Percentiles rank a stretch among this genome's conserved stretches.
These are phyloP conservation scores for Atta colombica DNA, from an alignment of 1,140 invertebrate genomes.

Conservation along the genomic window DNA sequence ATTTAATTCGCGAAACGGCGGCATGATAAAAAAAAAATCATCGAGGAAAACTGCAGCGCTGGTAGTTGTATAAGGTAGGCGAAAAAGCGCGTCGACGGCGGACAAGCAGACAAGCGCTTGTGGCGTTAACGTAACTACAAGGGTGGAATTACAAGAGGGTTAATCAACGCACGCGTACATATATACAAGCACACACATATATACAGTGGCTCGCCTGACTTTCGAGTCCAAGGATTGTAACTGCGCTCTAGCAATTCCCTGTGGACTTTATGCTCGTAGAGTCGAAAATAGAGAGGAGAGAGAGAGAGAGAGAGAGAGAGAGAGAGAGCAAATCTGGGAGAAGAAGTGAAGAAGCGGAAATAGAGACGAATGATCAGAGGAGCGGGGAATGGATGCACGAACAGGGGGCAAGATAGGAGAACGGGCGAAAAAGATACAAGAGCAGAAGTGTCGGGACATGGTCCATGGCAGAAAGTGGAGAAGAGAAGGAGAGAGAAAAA, in stretches of 20 bases:
- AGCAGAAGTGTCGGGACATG: conserved; percentile 40
- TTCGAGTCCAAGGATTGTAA: conserved; percentile 68
- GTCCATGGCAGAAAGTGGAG: neutral
- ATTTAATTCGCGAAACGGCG: conserved; percentile 40
- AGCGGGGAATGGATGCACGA: neutral
- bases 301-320: conserved; percentile 18
- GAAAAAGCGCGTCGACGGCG: conserved; percentile 47
- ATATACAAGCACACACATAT: conserved; percentile 35
- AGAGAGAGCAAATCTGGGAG: neutral
- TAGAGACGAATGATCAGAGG: conserved; percentile 28
- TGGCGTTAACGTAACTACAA: conserved; percentile 75
- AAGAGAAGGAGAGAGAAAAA: conserved; percentile 11
- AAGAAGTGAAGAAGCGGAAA: neutral
- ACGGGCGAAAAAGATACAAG: conserved; percentile 2
- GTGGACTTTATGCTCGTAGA: conserved; percentile 68
- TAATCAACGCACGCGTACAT: conserved; percentile 73
- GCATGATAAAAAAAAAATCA: conserved; percentile 30
- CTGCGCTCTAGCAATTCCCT: conserved; percentile 41
- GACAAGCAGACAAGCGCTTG: conserved; percentile 25
- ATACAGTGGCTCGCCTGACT: conserved; percentile 33
- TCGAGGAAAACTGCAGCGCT: conserved; percentile 31
- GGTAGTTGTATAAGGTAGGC: conserved; percentile 20
- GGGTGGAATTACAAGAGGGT: conserved; percentile 78
- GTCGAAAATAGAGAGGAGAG: conserved; percentile 8
- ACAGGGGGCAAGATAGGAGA: neutral